phyloP scores from a whole-genome alignment of 2,888 invertebrate genomes.

The Allygus modestus region DNA sequence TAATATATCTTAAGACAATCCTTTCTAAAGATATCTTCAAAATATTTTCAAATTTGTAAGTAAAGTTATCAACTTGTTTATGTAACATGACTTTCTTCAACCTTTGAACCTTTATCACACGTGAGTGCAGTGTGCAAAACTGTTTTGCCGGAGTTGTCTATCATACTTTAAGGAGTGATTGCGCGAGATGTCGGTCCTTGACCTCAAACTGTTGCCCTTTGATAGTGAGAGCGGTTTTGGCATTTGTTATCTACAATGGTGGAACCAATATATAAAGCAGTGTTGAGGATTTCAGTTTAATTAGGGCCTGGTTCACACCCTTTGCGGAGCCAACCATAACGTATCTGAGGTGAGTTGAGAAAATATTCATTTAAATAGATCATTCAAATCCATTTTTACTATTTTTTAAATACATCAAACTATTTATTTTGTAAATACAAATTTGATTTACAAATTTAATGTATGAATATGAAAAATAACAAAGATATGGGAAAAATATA shows the following conservation, averaged over 20 bases:
- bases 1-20: slow-evolving; percentile 3
- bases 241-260: background rate
- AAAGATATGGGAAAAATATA: too few species aligned
- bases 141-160: background rate
- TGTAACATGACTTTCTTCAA: background rate
- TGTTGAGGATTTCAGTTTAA: background rate
- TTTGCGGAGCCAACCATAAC: background rate
- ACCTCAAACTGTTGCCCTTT: background rate
- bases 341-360: background rate
- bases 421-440: too few species aligned
- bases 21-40: background rate
- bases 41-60: background rate
- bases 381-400: too few species aligned
- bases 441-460: too few species aligned
- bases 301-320: background rate
- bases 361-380: background rate
- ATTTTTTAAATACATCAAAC: too few species aligned
- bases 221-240: slow-evolving; percentile 11
- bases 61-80: background rate
- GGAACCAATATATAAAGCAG: background rate
- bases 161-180: background rate
- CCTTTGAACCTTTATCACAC: slow-evolving; percentile 13
- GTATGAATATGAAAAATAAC: too few species aligned
- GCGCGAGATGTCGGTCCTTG: slow-evolving; percentile 1
- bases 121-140: slow-evolving; percentile 13